Percentiles rank a stretch among this genome's conserved stretches.
Evolutionary conservation across 2,888 invertebrate genomes (phyloP).

Genomic region (Idaea aversata): DNA sequence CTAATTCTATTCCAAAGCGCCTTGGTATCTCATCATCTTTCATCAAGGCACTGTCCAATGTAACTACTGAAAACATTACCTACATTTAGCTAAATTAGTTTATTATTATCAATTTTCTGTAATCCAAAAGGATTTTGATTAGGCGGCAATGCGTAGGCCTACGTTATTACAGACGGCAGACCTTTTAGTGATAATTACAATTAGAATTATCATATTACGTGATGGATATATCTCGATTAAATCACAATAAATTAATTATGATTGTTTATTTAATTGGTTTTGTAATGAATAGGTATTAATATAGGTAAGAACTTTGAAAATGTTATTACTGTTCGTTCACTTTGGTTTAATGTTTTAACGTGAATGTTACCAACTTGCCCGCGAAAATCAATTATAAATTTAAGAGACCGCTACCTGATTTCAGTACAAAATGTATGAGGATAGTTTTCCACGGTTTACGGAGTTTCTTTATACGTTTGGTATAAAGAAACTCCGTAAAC

Average conservation of each 20-base stretch:
- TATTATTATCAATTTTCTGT: not conserved
- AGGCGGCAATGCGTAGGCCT: slow-evolving; percentile 16
- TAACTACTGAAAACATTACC: no score
- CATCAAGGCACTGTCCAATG: no score
- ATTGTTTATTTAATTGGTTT: not conserved
- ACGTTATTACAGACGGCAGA: slow-evolving; percentile 24
- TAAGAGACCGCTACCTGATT: no score
- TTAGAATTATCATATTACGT: slow-evolving; percentile 18
- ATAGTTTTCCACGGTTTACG: no score
- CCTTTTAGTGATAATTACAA: slow-evolving; percentile 27
- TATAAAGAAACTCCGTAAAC: no score
- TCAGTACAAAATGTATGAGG: no score
- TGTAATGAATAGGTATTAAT: not conserved
- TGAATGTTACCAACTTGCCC: no score
- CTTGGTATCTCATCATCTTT: no score
- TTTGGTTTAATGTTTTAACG: not conserved
- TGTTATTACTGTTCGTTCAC: not conserved
- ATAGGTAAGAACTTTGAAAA: not conserved
- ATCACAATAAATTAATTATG: slow-evolving; percentile 4
- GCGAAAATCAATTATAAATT: no score
- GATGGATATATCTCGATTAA: slow-evolving; percentile 25
- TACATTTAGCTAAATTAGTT: no score
- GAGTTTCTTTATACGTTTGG: no score
- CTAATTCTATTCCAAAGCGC: no score
- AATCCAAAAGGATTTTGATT: not conserved